Percentiles rank a stretch among this genome's conserved stretches.
Conservation (phyloP, 2,888 invertebrate species). For the Leptothorax acervorum region DNA sequence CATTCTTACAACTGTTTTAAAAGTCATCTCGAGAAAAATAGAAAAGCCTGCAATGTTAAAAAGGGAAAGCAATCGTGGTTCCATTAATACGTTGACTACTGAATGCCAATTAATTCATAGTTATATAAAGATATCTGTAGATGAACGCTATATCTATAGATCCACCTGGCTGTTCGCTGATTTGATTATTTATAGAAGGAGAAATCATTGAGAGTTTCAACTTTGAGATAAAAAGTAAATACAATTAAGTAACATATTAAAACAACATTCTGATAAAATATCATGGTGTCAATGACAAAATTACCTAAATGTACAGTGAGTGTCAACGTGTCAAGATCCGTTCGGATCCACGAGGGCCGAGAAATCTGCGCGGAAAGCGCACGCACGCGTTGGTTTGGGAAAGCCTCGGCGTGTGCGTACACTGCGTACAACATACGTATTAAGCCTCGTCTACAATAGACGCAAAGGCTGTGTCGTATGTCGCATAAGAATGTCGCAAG, state of each 20-base stretch:
- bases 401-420: conserved; percentile 56
- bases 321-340: neutral
- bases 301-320: neutral
- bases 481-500: too few relatives aligned
- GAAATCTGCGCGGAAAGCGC: neutral
- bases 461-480: too few relatives aligned
- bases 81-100: neutral
- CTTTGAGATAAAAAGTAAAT: neutral
- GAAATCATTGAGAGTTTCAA: neutral
- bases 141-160: too few relatives aligned
- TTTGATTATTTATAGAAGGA: neutral
- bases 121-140: too few relatives aligned
- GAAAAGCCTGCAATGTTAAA: too few relatives aligned
- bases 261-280: neutral
- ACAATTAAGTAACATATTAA: neutral
- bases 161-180: too few relatives aligned
- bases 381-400: neutral
- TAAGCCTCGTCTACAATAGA: too few relatives aligned
- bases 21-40: neutral
- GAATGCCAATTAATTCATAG: neutral
- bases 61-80: neutral
- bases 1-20: neutral
- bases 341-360: neutral
- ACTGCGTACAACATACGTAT: conserved; percentile 21
- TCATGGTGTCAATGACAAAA: neutral